phyloP scores from a whole-genome alignment of 1,140 invertebrate genomes.

The Zaprionus ghesquierei region DNA sequence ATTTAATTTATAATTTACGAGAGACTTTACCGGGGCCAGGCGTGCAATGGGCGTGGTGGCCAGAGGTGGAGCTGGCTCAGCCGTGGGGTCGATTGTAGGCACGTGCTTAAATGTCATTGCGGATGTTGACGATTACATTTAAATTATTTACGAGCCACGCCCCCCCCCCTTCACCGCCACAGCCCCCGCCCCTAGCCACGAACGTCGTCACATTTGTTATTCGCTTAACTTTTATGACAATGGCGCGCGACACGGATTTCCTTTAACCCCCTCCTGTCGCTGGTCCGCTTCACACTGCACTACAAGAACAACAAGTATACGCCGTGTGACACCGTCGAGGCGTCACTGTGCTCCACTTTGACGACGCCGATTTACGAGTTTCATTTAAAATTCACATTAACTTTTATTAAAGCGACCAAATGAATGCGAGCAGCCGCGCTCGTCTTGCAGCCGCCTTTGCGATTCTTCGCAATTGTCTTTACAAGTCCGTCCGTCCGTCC shows the following conservation, averaged over 20 bases:
- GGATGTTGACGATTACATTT: constrained; percentile 77
- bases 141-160: constrained; percentile 69
- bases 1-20: constrained; percentile 77
- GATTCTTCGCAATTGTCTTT: constrained; percentile 34
- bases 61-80: not conserved
- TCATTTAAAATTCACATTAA: constrained; percentile 68
- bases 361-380: constrained; percentile 56
- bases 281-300: not conserved
- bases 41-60: not conserved
- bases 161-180: not conserved
- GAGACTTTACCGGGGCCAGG: constrained; percentile 46
- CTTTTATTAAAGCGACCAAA: constrained; percentile 66
- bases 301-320: not conserved
- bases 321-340: constrained; percentile 5
- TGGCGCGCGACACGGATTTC: constrained; percentile 60
- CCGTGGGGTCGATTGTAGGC: constrained; percentile 43
- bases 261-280: constrained; percentile 8
- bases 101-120: constrained; percentile 72
- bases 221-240: constrained; percentile 72
- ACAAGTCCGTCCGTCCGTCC: constrained; percentile 2
- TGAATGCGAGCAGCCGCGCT: constrained; percentile 35
- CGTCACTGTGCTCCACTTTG: constrained; percentile 36
- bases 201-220: constrained; percentile 67
- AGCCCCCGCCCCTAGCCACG: not conserved
- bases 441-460: not conserved